Percentiles rank a stretch among this genome's conserved stretches.
Conservation (phyloP, 2,797 vertebrate species). For the Oophaga sylvatica region DNA sequence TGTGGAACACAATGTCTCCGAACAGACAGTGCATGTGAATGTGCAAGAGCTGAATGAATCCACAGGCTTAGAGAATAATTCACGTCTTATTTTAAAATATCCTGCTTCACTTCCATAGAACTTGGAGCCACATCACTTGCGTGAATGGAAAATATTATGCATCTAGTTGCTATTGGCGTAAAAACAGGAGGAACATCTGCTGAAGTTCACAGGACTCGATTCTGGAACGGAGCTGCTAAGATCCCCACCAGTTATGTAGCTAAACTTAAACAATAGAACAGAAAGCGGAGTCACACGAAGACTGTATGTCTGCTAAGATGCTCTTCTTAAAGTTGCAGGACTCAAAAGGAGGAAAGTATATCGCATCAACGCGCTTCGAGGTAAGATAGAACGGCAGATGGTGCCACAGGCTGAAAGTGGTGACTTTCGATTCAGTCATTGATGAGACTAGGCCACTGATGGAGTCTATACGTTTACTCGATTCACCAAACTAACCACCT, state of each 20-base stretch:
- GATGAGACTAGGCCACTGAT: neutral
- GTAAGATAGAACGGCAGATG: neutral
- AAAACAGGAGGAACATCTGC: slow-evolving; percentile 59
- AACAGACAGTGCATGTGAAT: slow-evolving; percentile 7
- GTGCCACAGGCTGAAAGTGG: neutral
- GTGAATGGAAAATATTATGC: slow-evolving; percentile 61
- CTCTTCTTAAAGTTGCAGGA: slow-evolving; percentile 28
- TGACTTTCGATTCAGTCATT: neutral
- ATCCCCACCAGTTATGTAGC: slow-evolving; percentile 56
- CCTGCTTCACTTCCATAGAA: slow-evolving; percentile 52
- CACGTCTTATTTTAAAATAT: slow-evolving; percentile 49
- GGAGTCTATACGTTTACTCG: neutral
- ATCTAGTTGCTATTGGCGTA: slow-evolving; percentile 55
- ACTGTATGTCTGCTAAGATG: slow-evolving; percentile 16
- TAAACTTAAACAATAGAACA: slow-evolving; percentile 58
- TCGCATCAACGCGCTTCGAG: neutral
- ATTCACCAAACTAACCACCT: neutral
- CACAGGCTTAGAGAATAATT: slow-evolving; percentile 32
- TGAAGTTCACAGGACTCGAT: slow-evolving; percentile 57
- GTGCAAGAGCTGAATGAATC: neutral
- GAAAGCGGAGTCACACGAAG: slow-evolving; percentile 27
- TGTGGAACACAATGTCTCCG: slow-evolving; percentile 6
- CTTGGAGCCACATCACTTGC: slow-evolving; percentile 49
- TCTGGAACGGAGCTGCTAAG: slow-evolving; percentile 53
- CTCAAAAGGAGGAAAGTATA: neutral